Conservation (phyloP, 2,888 invertebrate species). For the Brachyopa scutellaris region DNA sequence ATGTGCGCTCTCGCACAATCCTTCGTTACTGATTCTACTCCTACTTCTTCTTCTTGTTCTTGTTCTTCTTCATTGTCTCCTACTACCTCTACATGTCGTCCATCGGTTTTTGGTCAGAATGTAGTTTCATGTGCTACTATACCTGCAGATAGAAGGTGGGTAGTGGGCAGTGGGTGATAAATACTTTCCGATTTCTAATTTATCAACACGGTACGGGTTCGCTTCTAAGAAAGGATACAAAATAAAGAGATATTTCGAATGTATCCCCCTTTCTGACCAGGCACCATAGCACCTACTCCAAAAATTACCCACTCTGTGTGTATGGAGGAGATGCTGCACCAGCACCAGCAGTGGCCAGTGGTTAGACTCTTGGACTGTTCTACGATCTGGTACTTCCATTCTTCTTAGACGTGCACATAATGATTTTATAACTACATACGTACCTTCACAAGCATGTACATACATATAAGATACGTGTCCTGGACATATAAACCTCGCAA, state of each 20-base stretch:
- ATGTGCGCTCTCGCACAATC: slow-evolving; percentile 70
- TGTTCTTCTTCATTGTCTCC: slow-evolving; percentile 57
- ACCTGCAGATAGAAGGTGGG: slow-evolving; percentile 54
- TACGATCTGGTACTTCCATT: slow-evolving; percentile 53
- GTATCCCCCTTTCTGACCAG: slow-evolving; percentile 23
- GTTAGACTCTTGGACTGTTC: slow-evolving; percentile 55
- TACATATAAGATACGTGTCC: background rate
- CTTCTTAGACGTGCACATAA: slow-evolving; percentile 71
- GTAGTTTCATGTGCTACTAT: slow-evolving; percentile 32
- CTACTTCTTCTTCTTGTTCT: slow-evolving; percentile 43
- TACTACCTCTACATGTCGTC: slow-evolving; percentile 36
- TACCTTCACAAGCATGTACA: slow-evolving; percentile 45
- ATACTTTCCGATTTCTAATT: slow-evolving; percentile 69
- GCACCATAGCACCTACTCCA: slow-evolving; percentile 1
- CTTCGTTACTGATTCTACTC: slow-evolving; percentile 49
- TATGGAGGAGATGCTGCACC: slow-evolving; percentile 39
- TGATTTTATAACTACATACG: slow-evolving; percentile 67
- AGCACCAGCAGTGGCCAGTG: slow-evolving; percentile 32
- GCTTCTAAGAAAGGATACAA: slow-evolving; percentile 67
- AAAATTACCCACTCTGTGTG: slow-evolving; percentile 34
- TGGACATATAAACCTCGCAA: slow-evolving; percentile 59
- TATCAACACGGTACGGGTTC: slow-evolving; percentile 46
- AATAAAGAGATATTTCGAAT: slow-evolving; percentile 64
- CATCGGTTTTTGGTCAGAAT: slow-evolving; percentile 26
- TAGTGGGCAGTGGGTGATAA: slow-evolving; percentile 41